Conservation (phyloP, 30 jellyfish, hydroid and myxozoan species). For the Aurelia aurita complex sp. Pacific region DNA sequence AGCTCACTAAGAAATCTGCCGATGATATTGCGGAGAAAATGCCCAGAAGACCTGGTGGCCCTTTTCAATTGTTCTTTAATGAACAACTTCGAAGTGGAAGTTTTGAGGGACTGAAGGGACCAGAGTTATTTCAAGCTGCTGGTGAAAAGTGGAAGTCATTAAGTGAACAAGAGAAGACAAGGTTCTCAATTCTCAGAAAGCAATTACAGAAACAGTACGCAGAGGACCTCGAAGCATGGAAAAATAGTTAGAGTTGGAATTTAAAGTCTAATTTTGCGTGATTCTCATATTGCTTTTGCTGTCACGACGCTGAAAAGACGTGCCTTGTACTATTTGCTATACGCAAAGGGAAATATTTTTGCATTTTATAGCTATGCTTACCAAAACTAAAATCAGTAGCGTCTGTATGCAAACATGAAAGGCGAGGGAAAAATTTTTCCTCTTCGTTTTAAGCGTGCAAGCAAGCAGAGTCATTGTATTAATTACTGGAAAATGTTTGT, state of each 20-base stretch:
- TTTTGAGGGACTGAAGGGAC: slow-evolving; percentile 61
- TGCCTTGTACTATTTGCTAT: too few relatives aligned
- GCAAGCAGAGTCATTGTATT: too few relatives aligned
- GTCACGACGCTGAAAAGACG: too few relatives aligned
- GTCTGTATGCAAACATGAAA: too few relatives aligned
- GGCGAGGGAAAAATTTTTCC: too few relatives aligned
- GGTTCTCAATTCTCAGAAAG: slow-evolving; percentile 13
- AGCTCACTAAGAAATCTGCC: slow-evolving; percentile 25
- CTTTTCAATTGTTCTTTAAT: slow-evolving; percentile 46
- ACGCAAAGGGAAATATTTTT: too few relatives aligned
- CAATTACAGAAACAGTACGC: slow-evolving; percentile 22
- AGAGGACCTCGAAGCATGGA: slow-evolving; percentile 61
- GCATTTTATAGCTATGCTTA: too few relatives aligned
- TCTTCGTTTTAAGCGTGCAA: too few relatives aligned
- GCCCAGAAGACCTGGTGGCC: slow-evolving; percentile 75
- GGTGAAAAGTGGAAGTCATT: slow-evolving; percentile 49
- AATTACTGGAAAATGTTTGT: too few relatives aligned
- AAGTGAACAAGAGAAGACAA: slow-evolving; percentile 13
- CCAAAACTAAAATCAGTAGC: too few relatives aligned
- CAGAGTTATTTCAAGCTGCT: slow-evolving; percentile 57
- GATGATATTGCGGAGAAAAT: slow-evolving; percentile 52
- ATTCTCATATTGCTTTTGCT: too few relatives aligned
- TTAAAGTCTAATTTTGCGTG: neutral
- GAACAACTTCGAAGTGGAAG: slow-evolving; percentile 34
- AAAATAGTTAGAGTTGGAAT: slow-evolving; percentile 23